phyloP scores from a whole-genome alignment of 2,113 vertebrate genomes.

The Misgurnus mizolepis region DNA sequence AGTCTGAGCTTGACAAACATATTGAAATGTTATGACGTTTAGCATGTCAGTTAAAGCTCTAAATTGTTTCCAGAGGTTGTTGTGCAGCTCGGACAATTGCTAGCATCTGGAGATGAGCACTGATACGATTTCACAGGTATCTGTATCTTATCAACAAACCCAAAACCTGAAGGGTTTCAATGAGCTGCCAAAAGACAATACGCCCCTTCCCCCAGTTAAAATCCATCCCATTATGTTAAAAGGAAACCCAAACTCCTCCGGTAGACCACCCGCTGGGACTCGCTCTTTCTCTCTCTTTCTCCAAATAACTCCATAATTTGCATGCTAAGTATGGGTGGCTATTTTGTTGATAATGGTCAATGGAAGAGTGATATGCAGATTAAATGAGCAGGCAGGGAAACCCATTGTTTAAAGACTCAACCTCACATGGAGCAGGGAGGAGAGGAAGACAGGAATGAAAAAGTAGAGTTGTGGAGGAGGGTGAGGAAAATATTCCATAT shows the following conservation, averaged over 20 bases:
- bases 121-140: conserved; percentile 41
- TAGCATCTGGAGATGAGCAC: conserved; percentile 13
- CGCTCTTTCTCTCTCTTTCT: conserved; percentile 45
- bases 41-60: background rate
- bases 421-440: conserved; percentile 26
- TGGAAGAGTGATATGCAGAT: conserved; percentile 54
- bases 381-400: conserved; percentile 52
- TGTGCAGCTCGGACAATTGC: background rate
- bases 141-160: conserved; percentile 39
- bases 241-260: conserved; percentile 40
- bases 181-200: conserved; percentile 52
- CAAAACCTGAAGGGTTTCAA: conserved; percentile 47
- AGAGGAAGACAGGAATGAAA: background rate
- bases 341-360: conserved; percentile 55
- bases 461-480: conserved; percentile 7
- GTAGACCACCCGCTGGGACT: conserved; percentile 27
- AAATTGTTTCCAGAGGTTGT: background rate
- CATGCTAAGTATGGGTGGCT: conserved; percentile 57
- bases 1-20: background rate
- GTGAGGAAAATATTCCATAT: conserved; percentile 3
- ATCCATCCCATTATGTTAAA: conserved; percentile 55
- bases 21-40: background rate
- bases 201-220: conserved; percentile 28
- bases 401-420: conserved; percentile 41
- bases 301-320: conserved; percentile 52